Percentiles rank a stretch among this genome's conserved stretches.
These are phyloP conservation scores for Drosophila monieri DNA, from an alignment of 2,888 invertebrate genomes.

Conservation along the genomic window DNA sequence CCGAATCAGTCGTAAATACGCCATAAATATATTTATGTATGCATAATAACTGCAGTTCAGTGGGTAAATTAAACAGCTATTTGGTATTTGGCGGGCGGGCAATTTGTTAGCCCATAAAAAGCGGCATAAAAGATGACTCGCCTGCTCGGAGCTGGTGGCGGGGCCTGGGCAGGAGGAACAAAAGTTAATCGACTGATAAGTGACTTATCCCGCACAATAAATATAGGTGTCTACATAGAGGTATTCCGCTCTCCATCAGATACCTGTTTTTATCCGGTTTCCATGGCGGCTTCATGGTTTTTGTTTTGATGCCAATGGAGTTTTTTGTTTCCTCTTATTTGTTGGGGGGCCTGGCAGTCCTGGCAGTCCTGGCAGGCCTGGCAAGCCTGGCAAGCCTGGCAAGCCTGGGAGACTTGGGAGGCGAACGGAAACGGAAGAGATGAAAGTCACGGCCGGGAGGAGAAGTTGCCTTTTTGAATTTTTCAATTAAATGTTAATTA, in stretches of 20 bases:
- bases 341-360: background rate
- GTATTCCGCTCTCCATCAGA: background rate
- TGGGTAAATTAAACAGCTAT: conserved; percentile 17
- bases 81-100: conserved; percentile 3
- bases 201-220: conserved; percentile 18
- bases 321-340: conserved; percentile 3
- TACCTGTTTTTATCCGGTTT: background rate
- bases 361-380: too few relatives aligned
- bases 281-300: background rate
- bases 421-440: conserved; percentile 7
- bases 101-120: conserved; percentile 16
- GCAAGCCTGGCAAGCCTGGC: too few relatives aligned
- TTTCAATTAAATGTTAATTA: conserved; percentile 79
- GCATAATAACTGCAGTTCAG: conserved; percentile 19
- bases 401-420: background rate
- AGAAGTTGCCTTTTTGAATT: conserved; percentile 25
- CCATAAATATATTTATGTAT: conserved; percentile 23
- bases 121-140: conserved; percentile 15
- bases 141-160: background rate
- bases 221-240: background rate
- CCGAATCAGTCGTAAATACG: conserved; percentile 5
- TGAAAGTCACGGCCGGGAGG: conserved; percentile 4
- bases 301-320: conserved; percentile 5
- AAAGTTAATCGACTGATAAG: conserved; percentile 33
- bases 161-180: background rate